Percentiles rank a stretch among this genome's conserved stretches.
Conservation (phyloP, 2,888 invertebrate species). For the Tetragonula carbonaria region DNA sequence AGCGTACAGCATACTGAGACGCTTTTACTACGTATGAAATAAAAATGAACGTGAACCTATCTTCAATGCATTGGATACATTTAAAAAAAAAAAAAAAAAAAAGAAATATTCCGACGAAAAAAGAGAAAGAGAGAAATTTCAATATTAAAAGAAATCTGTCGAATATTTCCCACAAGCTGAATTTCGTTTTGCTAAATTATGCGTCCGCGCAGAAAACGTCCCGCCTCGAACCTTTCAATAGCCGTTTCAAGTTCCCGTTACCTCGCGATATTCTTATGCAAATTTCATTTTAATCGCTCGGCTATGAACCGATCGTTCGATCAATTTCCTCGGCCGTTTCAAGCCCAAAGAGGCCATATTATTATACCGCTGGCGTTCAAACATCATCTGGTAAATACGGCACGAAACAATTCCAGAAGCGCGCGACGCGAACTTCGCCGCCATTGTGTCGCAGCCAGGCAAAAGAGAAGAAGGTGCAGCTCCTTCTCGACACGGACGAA, state of each 20-base stretch:
- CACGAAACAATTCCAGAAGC: not conserved
- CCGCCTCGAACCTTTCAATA: not conserved
- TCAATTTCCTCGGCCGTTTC: not conserved
- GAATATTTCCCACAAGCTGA: not conserved
- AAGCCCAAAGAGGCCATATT: not conserved
- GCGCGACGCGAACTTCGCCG: not conserved
- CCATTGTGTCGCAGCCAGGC: not conserved
- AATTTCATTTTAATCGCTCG: not conserved
- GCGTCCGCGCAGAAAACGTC: not conserved
- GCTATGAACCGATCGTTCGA: not conserved
- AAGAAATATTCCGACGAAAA: not conserved
- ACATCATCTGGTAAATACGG: not conserved
- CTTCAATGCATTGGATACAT: not conserved
- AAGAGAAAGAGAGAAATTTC: not conserved
- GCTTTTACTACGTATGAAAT: not conserved
- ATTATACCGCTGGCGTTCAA: not conserved
- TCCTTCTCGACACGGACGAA: not conserved
- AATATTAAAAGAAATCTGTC: not conserved
- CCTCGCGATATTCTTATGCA: not conserved
- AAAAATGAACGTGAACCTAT: not conserved
- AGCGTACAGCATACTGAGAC: not conserved
- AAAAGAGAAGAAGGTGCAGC: not conserved
- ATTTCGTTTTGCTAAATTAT: not conserved
- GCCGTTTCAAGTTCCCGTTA: no score
- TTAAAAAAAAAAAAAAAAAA: not conserved